A percentile compares a stretch with the other conserved stretches of the same genome.
Conservation (phyloP, 1,140 invertebrate species). For the Neomicropteryx cornuta region DNA sequence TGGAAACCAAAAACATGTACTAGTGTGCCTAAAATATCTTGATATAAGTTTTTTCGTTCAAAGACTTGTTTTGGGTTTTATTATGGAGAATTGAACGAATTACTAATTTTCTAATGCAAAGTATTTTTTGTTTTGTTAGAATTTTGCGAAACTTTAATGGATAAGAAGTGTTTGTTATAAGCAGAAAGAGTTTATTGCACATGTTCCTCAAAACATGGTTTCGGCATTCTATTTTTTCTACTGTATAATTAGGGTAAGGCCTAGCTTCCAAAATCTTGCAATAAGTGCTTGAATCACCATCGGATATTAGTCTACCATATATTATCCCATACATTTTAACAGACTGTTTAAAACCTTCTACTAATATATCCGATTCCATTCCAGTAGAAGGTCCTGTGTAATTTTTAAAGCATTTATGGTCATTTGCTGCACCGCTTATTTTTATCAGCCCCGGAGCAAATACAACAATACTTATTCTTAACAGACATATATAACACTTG, state of each 20-base stretch:
- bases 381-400: conserved; percentile 18
- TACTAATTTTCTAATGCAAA: background rate
- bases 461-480: conserved; percentile 24
- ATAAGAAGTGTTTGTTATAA: conserved; percentile 1
- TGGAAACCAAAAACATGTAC: background rate
- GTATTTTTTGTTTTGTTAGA: background rate
- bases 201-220: conserved; percentile 18
- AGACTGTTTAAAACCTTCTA: conserved; percentile 24
- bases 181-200: conserved; percentile 9
- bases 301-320: conserved; percentile 25
- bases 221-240: conserved; percentile 25
- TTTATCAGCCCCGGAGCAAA: conserved; percentile 14
- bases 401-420: conserved; percentile 22
- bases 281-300: conserved; percentile 30
- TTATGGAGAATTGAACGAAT: background rate
- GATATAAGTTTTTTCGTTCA: background rate
- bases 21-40: background rate
- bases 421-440: background rate
- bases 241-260: conserved; percentile 17
- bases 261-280: conserved; percentile 16
- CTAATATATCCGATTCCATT: conserved; percentile 28
- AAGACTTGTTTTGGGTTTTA: background rate
- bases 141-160: background rate
- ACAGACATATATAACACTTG: conserved; percentile 24
- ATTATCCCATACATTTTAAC: conserved; percentile 22